Evolutionary conservation across 2,888 invertebrate genomes (phyloP).

Genomic region (Yponomeuta evonymella): DNA sequence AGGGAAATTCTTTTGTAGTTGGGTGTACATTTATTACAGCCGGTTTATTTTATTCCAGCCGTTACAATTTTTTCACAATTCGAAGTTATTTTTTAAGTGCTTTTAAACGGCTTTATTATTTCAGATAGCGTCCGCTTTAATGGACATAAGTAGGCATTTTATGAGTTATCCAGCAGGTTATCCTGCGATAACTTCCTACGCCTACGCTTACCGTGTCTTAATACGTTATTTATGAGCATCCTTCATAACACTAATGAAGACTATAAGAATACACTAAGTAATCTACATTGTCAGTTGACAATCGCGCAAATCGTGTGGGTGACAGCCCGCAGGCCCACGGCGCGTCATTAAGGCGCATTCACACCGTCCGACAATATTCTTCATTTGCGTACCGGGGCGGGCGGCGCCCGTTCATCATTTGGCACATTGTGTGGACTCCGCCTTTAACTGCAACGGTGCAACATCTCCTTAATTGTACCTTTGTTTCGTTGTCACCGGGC

Average conservation of each 20-base stretch:
- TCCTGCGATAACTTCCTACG: not conserved
- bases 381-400: constrained; percentile 67
- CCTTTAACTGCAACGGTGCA: constrained; percentile 58
- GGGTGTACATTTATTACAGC: no score
- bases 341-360: constrained; percentile 72
- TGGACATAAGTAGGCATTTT: no score
- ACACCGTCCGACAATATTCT: constrained; percentile 73
- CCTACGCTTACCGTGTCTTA: not conserved
- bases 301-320: constrained; percentile 62
- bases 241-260: not conserved
- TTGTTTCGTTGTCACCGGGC: constrained; percentile 43
- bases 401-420: constrained; percentile 52
- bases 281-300: constrained; percentile 35
- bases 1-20: no score
- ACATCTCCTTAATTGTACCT: constrained; percentile 69
- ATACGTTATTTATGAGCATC: not conserved
- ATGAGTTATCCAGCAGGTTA: no score
- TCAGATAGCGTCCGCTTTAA: no score
- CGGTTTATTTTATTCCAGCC: no score
- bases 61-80: no score
- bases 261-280: not conserved
- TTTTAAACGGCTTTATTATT: no score
- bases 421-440: constrained; percentile 63
- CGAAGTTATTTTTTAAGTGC: no score
- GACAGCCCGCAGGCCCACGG: constrained; percentile 42